Percentiles rank a stretch among this genome's conserved stretches.
phyloP scores from a whole-genome alignment of 2,797 vertebrate genomes.

The Echeneis naucrates region DNA sequence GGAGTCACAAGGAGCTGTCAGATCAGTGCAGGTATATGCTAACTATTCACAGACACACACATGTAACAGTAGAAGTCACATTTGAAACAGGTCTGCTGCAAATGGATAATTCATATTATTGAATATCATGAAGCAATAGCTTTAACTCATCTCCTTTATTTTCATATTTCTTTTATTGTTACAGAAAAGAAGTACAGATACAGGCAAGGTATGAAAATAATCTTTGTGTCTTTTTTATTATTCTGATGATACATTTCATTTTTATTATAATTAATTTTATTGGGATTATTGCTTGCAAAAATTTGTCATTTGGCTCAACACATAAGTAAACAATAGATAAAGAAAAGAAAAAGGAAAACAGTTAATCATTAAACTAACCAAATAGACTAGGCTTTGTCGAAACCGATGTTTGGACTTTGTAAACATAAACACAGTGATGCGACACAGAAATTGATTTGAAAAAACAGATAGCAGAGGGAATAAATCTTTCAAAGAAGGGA shows the following conservation, averaged over 20 bases:
- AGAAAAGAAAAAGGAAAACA: not conserved
- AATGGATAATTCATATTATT: too few species aligned
- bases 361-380: not conserved
- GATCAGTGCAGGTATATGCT: constrained; percentile 62
- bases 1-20: constrained; percentile 42
- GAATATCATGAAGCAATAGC: too few species aligned
- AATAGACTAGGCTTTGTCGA: not conserved
- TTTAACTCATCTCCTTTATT: not conserved
- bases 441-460: too few species aligned
- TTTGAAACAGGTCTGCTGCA: too few species aligned
- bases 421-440: not conserved
- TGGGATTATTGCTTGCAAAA: not conserved
- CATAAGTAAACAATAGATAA: not conserved
- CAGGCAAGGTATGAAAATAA: constrained; percentile 64
- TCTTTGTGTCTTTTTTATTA: not conserved
- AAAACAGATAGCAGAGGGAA: not conserved
- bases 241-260: not conserved
- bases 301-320: not conserved
- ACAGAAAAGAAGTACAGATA: constrained; percentile 79
- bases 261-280: not conserved
- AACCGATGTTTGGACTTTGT: not conserved
- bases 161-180: constrained; percentile 6
- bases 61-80: not conserved
- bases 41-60: not conserved
- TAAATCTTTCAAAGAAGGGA: not conserved